Evolutionary conservation across 2,888 invertebrate species (phyloP).

Genomic region (Pollenia amentaria): DNA sequence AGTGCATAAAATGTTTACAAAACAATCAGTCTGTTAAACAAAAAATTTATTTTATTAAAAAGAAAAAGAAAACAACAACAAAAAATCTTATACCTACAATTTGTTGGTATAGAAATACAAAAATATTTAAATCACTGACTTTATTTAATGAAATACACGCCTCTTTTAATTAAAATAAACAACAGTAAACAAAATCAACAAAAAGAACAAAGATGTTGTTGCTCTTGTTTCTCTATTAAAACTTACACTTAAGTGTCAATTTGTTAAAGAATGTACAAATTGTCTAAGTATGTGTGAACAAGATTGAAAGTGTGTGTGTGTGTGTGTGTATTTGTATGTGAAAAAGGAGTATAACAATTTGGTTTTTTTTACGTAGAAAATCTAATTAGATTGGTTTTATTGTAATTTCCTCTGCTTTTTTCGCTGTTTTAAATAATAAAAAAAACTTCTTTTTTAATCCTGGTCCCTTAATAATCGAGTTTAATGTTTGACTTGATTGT

Average conservation of each 20-base stretch:
- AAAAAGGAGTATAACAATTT: too few relatives aligned
- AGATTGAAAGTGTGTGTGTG: too few relatives aligned
- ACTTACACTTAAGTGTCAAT: slow-evolving; percentile 18
- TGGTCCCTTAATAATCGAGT: neutral
- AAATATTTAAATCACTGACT: slow-evolving; percentile 4
- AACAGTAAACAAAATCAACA: neutral
- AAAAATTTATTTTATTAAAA: neutral
- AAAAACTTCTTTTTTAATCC: neutral
- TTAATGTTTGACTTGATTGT: neutral
- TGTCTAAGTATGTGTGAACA: neutral
- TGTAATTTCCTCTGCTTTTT: neutral
- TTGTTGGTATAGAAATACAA: neutral
- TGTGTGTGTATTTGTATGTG: too few relatives aligned
- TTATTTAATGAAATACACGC: neutral
- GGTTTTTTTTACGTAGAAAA: neutral
- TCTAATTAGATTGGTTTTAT: neutral
- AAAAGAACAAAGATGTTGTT: neutral
- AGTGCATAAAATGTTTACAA: neutral
- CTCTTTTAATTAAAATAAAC: neutral
- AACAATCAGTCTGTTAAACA: neutral
- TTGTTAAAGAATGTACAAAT: slow-evolving; percentile 7
- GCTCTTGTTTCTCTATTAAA: neutral
- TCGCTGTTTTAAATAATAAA: neutral
- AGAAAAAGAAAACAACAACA: neutral
- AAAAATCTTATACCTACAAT: neutral